Percentiles rank a stretch among this genome's conserved stretches.
Evolutionary conservation across 1,140 invertebrate genomes (phyloP).

Genomic region (Drosophila sechellia): DNA sequence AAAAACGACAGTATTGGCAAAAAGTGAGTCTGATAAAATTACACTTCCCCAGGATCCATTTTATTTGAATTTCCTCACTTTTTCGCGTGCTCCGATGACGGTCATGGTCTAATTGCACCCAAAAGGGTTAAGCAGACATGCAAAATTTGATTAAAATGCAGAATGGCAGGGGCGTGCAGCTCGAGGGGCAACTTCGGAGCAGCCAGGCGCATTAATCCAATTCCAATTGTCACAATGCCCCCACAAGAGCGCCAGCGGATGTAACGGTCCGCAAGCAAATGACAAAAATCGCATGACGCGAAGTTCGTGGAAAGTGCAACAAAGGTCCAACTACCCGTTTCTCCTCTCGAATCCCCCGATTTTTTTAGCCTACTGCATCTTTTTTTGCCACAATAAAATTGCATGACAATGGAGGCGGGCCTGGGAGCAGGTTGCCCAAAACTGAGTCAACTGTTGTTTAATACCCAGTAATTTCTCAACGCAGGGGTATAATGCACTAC

Average conservation of each 20-base stretch:
- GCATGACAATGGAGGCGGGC: slow-evolving; percentile 44
- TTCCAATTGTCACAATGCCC: slow-evolving; percentile 48
- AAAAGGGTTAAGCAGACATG: slow-evolving; percentile 75
- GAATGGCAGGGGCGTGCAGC: not conserved
- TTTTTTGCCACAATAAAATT: slow-evolving; percentile 37
- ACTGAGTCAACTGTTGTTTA: slow-evolving; percentile 19
- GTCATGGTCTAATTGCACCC: slow-evolving; percentile 79
- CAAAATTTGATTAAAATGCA: slow-evolving; percentile 55
- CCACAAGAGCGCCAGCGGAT: slow-evolving; percentile 58
- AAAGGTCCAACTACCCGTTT: slow-evolving; percentile 30
- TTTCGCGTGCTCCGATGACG: slow-evolving; percentile 17
- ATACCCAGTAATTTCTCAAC: slow-evolving; percentile 1
- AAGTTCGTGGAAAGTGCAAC: slow-evolving; percentile 63
- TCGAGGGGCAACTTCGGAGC: slow-evolving; percentile 16
- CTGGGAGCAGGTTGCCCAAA: slow-evolving; percentile 24
- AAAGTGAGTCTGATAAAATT: not conserved
- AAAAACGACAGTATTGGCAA: not conserved
- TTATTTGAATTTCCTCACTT: not conserved
- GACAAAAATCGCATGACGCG: slow-evolving; percentile 74
- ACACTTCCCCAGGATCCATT: not conserved
- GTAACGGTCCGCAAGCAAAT: slow-evolving; percentile 76
- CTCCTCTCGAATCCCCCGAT: not conserved
- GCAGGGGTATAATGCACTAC: not conserved
- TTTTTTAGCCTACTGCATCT: not conserved
- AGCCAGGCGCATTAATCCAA: slow-evolving; percentile 73